Conservation (phyloP, 1,140 invertebrate genomes). For the Drosophila suzukii region DNA sequence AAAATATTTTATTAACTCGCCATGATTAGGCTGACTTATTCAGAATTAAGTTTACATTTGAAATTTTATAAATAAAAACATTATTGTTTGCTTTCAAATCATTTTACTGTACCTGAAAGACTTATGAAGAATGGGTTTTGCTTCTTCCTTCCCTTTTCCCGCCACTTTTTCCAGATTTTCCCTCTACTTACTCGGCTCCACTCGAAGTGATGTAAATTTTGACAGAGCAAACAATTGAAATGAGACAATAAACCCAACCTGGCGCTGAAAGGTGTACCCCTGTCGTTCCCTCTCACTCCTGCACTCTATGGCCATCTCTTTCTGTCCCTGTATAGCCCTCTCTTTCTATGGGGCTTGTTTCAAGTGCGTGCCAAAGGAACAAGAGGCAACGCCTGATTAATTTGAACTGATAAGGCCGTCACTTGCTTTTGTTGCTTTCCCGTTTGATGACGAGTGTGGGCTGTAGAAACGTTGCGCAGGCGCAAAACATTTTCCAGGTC, state of each 20-base stretch:
- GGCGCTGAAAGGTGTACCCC: conserved; percentile 61
- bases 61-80: too few species aligned
- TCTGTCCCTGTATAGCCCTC: neutral
- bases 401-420: conserved; percentile 77
- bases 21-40: too few species aligned
- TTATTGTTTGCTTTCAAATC: neutral
- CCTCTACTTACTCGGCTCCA: conserved; percentile 11
- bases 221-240: conserved; percentile 71
- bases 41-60: too few species aligned
- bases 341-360: conserved; percentile 29
- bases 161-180: conserved; percentile 6
- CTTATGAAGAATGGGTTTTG: neutral
- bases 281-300: neutral
- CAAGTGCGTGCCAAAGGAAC: conserved; percentile 47
- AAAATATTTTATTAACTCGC: too few species aligned
- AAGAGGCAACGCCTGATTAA: conserved; percentile 77
- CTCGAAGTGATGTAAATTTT: conserved; percentile 62
- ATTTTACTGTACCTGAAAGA: conserved; percentile 13
- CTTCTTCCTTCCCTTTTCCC: neutral
- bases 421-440: conserved; percentile 68
- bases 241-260: conserved; percentile 34
- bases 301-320: neutral
- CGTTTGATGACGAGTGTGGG: conserved; percentile 61
- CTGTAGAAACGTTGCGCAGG: conserved; percentile 69
- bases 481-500: conserved; percentile 77